Conservation (phyloP, 1,140 invertebrate species). For the Phthorimaea operculella region DNA sequence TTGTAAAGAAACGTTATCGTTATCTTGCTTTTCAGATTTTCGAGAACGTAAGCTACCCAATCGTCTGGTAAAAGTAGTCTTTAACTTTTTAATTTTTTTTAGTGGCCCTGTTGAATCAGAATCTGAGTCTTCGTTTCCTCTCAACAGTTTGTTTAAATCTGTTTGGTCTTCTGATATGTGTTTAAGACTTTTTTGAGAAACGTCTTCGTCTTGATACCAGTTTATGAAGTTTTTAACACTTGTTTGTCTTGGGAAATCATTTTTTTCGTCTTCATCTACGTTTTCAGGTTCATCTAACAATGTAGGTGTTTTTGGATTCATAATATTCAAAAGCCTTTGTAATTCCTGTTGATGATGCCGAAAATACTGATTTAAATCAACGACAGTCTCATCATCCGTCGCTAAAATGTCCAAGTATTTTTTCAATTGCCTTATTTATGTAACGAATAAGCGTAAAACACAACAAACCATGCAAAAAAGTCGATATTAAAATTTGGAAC, state of each 20-base stretch:
- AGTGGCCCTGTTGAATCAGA: conserved; percentile 41
- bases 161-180: conserved; percentile 54
- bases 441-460: conserved; percentile 31
- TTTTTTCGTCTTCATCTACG: conserved; percentile 53
- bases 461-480: conserved; percentile 63
- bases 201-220: conserved; percentile 48
- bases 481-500: no score
- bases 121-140: conserved; percentile 35
- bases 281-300: conserved; percentile 48
- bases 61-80: conserved; percentile 44
- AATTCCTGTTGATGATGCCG: conserved; percentile 54
- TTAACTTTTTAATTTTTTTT: conserved; percentile 48
- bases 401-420: conserved; percentile 67
- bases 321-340: conserved; percentile 41
- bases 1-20: conserved; percentile 47
- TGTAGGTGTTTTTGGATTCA: conserved; percentile 48
- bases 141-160: conserved; percentile 48
- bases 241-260: conserved; percentile 29
- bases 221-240: conserved; percentile 36
- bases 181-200: conserved; percentile 44
- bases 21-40: conserved; percentile 42
- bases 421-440: conserved; percentile 59
- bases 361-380: conserved; percentile 52
- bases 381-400: conserved; percentile 49
- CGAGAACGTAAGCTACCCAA: conserved; percentile 30